These are phyloP conservation scores for Chelon labrosus DNA, from an alignment of 2,797 vertebrate genomes.

Conservation along the genomic window DNA sequence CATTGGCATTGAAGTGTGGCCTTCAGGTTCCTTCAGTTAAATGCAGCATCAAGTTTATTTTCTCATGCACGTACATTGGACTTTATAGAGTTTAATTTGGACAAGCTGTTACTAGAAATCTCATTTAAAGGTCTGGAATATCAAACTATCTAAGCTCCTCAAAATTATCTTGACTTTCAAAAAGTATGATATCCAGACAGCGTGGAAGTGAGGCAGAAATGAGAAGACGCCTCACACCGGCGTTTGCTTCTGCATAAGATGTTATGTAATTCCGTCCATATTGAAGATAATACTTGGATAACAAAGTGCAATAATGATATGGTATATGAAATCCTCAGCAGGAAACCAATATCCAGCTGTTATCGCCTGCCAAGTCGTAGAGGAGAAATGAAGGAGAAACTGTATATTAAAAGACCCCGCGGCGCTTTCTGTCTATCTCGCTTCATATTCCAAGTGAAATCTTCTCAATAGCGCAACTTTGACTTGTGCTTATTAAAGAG, in stretches of 20 bases:
- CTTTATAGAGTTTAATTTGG: no score
- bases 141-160: background rate
- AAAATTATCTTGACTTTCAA: background rate
- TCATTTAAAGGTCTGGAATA: background rate
- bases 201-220: constrained; percentile 1
- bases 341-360: constrained; percentile 73
- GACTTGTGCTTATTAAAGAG: constrained; percentile 64
- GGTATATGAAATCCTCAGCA: constrained; percentile 66
- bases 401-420: constrained; percentile 74
- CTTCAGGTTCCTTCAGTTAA: no score
- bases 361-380: constrained; percentile 55
- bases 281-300: constrained; percentile 62
- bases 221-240: constrained; percentile 13
- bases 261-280: constrained; percentile 39
- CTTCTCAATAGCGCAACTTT: constrained; percentile 57
- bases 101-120: background rate
- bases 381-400: constrained; percentile 71
- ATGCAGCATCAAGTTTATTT: no score
- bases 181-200: background rate
- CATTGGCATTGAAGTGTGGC: no score
- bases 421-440: constrained; percentile 46
- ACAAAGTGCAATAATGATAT: constrained; percentile 66
- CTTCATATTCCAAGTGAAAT: constrained; percentile 62
- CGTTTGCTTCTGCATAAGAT: constrained; percentile 25
- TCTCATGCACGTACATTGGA: no score